Base-by-base conservation (phyloP, 2,113 vertebrate species). In the Mugil cephalus region DNA sequence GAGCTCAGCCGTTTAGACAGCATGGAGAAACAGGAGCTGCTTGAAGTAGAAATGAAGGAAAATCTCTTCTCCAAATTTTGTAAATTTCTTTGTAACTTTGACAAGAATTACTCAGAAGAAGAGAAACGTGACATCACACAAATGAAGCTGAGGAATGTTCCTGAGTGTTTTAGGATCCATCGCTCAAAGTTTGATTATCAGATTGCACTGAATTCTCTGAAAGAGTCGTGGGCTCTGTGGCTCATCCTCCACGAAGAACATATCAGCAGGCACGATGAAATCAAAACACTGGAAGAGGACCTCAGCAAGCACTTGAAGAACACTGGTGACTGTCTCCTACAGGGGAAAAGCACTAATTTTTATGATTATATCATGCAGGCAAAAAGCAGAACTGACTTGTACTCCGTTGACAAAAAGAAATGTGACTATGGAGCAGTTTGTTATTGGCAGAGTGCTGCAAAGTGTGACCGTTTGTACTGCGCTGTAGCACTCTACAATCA, bases 401-500 rank as follows among this genome's bases (percentile, higher is more conserved):
- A 63, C 18, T 51, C 40, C 58, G 45, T 35, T 48, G 40, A 48
- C 14, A 69, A 46, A 45, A 46, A 45, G 0, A 17, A 46, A 39
- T 63, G 51, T 40, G 70, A 73, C 70, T 73, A 36, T 54, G 70
- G 70, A 55, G 70, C 70, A 17, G 47, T 64, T 7, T 6, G 4
- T 10, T 73, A 64, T 12, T 73, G 70, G 70, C 15, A 48, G 51
- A 64, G 0, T 7, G 50, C 70, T 73, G 70, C 34, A 36, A 2
- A 73, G 40, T 55, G 50, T 0, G 51, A 73, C 0, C 19, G 35
- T 55, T 64, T 73, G 59, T 73, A 64, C 51, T 39, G 70, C 18
- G 59, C 70, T 8, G 70, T 73, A 34, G 70, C 60, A 1, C 51
- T 73, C 34, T 73, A 73, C 30, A 73, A 73, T 45, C 70, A 73